Conservation (phyloP, 2,888 invertebrate genomes). For the Spilosoma lubricipeda region DNA sequence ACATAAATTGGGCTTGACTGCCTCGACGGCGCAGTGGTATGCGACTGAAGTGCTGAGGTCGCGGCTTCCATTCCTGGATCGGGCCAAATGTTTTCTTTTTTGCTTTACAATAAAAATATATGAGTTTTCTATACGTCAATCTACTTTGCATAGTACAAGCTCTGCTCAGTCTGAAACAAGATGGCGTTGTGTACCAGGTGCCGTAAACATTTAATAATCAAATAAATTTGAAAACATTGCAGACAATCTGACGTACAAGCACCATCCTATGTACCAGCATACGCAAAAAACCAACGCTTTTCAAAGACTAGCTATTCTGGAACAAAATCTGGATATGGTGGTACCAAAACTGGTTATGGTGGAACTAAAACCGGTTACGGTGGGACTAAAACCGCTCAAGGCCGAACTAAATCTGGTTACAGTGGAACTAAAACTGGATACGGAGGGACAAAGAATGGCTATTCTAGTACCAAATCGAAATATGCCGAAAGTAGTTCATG, state of each 20-base stretch:
- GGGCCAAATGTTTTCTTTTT: too few relatives aligned
- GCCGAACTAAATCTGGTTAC: slow-evolving; percentile 46
- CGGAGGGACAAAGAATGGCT: slow-evolving; percentile 35
- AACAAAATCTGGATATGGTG: slow-evolving; percentile 54
- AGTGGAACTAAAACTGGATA: slow-evolving; percentile 46
- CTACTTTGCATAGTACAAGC: too few relatives aligned
- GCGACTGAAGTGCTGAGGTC: too few relatives aligned
- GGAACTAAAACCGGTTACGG: slow-evolving; percentile 52
- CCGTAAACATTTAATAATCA: not conserved
- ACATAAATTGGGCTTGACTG: too few relatives aligned
- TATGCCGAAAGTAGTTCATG: slow-evolving; percentile 68
- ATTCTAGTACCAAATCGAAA: slow-evolving; percentile 40
- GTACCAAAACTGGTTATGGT: slow-evolving; percentile 49
- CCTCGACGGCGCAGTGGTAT: too few relatives aligned
- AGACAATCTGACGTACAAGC: slow-evolving; percentile 80
- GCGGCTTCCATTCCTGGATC: too few relatives aligned
- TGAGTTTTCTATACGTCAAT: too few relatives aligned
- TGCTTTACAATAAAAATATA: too few relatives aligned
- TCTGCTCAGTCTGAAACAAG: too few relatives aligned
- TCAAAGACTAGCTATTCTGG: slow-evolving; percentile 50
- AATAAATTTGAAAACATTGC: slow-evolving; percentile 28
- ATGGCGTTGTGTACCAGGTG: too few relatives aligned
- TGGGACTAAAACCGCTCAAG: slow-evolving; percentile 49
- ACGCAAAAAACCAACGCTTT: slow-evolving; percentile 59
- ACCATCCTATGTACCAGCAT: slow-evolving; percentile 71